Evolutionary conservation across 53 echinoderm and acorn worm genomes (phyloP).

Genomic region (Echinarachnius parma): DNA sequence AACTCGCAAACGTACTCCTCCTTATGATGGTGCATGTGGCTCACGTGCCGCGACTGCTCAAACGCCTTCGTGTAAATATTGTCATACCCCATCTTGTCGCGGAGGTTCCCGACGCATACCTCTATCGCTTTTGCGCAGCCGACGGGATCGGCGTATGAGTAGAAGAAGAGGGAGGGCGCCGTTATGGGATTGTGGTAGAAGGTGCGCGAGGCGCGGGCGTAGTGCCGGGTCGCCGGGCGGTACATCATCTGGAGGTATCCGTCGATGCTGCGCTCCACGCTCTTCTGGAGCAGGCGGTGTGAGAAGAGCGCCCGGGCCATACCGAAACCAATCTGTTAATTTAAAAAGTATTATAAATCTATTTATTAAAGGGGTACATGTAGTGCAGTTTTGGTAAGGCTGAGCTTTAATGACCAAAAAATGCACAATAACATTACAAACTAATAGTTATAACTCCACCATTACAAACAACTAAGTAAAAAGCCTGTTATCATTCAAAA

Average conservation of each 20-base stretch:
- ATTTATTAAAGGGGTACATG: too few species aligned
- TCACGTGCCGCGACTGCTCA: constrained; percentile 78
- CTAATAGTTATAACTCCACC: too few species aligned
- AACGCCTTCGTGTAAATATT: constrained; percentile 74
- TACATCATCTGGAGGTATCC: constrained; percentile 58
- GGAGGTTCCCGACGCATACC: constrained; percentile 50
- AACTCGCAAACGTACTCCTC: constrained; percentile 73
- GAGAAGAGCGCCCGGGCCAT: constrained; percentile 43
- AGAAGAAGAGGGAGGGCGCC: constrained; percentile 81
- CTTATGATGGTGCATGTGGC: constrained; percentile 81
- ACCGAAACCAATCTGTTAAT: constrained; percentile 21
- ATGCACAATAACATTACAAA: too few species aligned
- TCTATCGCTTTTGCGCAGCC: constrained; percentile 57
- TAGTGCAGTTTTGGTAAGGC: too few species aligned
- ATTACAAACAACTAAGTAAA: too few species aligned
- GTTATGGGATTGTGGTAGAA: constrained; percentile 76
- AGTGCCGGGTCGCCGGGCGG: constrained; percentile 56
- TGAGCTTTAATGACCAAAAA: too few species aligned
- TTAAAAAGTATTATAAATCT: too few species aligned
- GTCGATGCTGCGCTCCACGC: constrained; percentile 49
- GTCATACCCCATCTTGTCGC: constrained; percentile 64
- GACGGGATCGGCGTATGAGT: constrained; percentile 80
- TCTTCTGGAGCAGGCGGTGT: constrained; percentile 41
- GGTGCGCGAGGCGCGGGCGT: constrained; percentile 52
- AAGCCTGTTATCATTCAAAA: too few species aligned